phyloP scores from a whole-genome alignment of 2,113 vertebrate genomes.

The Campylomormyrus numenius region DNA sequence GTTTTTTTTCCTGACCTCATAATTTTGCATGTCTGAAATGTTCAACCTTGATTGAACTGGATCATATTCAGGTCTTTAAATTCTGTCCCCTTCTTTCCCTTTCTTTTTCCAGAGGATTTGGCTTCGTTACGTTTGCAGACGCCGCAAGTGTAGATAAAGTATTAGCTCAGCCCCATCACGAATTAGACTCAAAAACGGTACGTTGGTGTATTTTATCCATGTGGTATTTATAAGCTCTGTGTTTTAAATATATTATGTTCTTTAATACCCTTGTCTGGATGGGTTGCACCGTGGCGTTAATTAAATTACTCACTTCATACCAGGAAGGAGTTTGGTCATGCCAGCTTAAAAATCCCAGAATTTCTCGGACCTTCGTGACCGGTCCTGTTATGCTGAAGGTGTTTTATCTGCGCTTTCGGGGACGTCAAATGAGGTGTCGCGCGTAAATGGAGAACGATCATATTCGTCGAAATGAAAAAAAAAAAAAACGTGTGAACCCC shows the following conservation, averaged over 20 bases:
- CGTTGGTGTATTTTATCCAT: constrained; percentile 51
- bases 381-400: background rate
- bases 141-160: constrained; percentile 97
- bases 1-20: background rate
- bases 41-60: background rate
- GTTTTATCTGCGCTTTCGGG: background rate
- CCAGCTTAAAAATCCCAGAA: background rate
- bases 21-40: background rate
- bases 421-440: background rate
- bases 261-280: constrained; percentile 16
- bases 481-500: background rate
- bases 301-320: background rate
- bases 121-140: constrained; percentile 93
- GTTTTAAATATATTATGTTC: constrained; percentile 8
- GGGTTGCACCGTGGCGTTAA: background rate
- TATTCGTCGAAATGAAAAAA: constrained; percentile 14
- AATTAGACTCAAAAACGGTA: constrained; percentile 98
- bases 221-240: background rate
- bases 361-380: background rate
- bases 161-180: constrained; percentile 90
- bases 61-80: background rate
- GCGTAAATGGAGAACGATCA: background rate
- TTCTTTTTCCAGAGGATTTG: constrained; percentile 79
- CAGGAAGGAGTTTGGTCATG: background rate
- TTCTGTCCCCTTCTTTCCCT: background rate